A percentile compares a stretch with the other conserved stretches of the same genome.
Conservation (phyloP, 2,797 vertebrate species). For the Tadarida brasiliensis region DNA sequence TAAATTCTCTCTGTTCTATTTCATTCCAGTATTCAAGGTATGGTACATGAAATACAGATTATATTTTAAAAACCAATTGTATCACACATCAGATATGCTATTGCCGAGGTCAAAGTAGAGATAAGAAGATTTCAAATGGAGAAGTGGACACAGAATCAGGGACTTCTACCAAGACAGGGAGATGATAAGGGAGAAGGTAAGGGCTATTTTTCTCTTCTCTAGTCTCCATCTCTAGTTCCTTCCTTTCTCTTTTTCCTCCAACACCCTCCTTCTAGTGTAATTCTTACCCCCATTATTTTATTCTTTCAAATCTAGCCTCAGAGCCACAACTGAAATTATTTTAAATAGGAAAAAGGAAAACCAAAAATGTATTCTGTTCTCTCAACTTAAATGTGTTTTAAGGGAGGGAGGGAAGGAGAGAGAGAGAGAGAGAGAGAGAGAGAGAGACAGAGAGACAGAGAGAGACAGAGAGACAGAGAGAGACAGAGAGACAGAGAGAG, state of each 20-base stretch:
- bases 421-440: not conserved
- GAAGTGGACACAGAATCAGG: not conserved
- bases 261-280: not conserved
- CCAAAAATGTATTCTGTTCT: not conserved
- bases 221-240: not conserved
- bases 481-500: too few species aligned
- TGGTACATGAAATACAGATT: not conserved
- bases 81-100: not conserved
- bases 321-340: not conserved
- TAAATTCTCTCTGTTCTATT: not conserved
- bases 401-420: not conserved
- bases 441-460: not conserved
- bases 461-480: not conserved
- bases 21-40: not conserved
- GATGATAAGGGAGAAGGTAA: not conserved
- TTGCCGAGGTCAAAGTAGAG: not conserved
- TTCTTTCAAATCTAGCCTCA: not conserved
- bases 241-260: not conserved
- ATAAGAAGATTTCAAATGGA: not conserved
- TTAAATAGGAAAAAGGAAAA: conserved; percentile 11
- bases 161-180: not conserved
- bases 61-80: conserved; percentile 44
- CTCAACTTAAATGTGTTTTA: not conserved
- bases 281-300: not conserved
- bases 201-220: not conserved